Percentiles rank a stretch among this genome's conserved stretches.
phyloP scores from a whole-genome alignment of 92 coral and sea anemone genomes.

The Muricea muricata region DNA sequence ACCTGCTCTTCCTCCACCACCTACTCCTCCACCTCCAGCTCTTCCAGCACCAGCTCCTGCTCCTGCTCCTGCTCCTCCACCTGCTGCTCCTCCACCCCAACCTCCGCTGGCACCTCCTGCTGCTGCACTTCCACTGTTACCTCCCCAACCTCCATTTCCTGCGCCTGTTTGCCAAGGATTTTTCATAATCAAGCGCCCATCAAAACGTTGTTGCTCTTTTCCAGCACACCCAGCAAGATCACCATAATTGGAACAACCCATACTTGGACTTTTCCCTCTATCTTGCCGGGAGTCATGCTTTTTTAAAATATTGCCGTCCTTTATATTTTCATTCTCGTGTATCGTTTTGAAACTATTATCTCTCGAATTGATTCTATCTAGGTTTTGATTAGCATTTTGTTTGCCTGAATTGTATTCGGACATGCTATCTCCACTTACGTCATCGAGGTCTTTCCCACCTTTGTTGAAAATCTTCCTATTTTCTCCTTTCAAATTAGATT shows the following conservation, averaged over 20 bases:
- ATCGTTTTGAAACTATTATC: not conserved
- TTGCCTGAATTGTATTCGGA: not conserved
- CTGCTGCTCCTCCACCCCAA: constrained; percentile 23
- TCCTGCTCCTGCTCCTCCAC: not conserved
- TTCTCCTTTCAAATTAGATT: not conserved
- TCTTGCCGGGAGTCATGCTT: not conserved
- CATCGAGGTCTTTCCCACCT: not conserved
- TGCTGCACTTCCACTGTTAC: constrained; percentile 10
- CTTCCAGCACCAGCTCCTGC: not conserved
- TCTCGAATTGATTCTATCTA: not conserved
- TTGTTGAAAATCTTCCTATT: not conserved
- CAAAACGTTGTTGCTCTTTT: not conserved
- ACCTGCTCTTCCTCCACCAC: not conserved
- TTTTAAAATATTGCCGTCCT: not conserved
- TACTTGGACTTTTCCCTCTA: not conserved
- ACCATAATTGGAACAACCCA: not conserved
- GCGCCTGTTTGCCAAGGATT: constrained; percentile 24
- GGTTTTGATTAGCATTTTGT: not conserved
- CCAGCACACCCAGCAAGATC: not conserved
- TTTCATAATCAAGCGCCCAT: not conserved
- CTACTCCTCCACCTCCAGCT: not conserved
- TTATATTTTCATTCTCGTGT: not conserved
- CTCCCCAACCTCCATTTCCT: constrained; percentile 7
- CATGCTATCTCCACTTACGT: not conserved
- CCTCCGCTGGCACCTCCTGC: constrained; percentile 40